These are phyloP conservation scores for Nymphicus hollandicus DNA, from an alignment of 2,113 vertebrate species.

Conservation along the genomic window DNA sequence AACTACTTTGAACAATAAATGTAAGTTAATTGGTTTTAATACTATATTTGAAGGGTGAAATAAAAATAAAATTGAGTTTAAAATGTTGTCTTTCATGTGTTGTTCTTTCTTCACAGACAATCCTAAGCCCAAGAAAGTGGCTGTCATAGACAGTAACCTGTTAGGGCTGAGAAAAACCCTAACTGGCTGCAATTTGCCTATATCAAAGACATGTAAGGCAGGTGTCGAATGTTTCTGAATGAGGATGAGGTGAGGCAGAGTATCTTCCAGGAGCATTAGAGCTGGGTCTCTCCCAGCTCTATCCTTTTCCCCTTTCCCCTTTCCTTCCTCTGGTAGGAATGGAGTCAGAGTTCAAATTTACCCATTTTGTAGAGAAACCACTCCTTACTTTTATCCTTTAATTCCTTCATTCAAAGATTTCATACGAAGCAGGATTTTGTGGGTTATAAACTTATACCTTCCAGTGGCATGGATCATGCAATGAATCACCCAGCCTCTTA, in stretches of 20 bases:
- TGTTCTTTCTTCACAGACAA: not conserved
- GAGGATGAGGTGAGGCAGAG: not conserved
- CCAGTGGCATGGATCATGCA: not conserved
- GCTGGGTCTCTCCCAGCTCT: not conserved
- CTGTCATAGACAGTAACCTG: not conserved
- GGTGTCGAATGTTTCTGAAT: not conserved
- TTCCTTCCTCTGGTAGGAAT: not conserved
- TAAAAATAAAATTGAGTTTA: not conserved
- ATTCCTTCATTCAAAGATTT: not conserved
- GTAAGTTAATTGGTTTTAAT: not conserved
- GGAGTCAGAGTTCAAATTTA: not conserved
- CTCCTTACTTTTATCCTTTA: not conserved
- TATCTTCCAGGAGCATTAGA: not conserved
- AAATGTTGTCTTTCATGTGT: not conserved
- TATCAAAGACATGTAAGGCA: not conserved
- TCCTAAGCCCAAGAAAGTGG: not conserved
- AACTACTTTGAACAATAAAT: not conserved
- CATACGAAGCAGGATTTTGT: not conserved
- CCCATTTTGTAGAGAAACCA: not conserved
- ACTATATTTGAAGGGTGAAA: not conserved
- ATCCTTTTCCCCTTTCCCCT: not conserved
- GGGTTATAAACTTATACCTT: not conserved
- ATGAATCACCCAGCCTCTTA: not conserved
- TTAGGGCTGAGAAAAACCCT: not conserved
- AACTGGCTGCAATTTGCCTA: accelerated